Percentiles rank a stretch among this genome's conserved stretches.
Conservation (phyloP, 2,797 vertebrate species). For the Nyctibius grandis region DNA sequence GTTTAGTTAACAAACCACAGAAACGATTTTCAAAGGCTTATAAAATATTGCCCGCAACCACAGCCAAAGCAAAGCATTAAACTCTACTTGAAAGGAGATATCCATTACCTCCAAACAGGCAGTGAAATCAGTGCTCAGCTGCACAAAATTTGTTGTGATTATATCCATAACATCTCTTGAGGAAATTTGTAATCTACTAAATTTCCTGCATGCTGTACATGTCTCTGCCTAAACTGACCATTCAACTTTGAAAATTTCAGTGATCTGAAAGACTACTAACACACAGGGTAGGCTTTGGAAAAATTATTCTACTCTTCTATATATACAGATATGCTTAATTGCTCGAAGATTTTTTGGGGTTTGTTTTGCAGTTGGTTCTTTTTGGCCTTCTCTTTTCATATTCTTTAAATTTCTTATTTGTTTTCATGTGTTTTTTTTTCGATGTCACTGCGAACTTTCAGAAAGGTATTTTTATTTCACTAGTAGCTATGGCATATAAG, state of each 20-base stretch:
- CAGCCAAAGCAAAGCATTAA: background rate
- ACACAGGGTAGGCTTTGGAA: background rate
- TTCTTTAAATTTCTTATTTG: background rate
- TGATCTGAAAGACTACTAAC: background rate
- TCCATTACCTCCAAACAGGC: background rate
- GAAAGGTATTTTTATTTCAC: background rate
- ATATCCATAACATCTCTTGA: background rate
- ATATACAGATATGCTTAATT: background rate
- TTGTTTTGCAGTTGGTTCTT: accelerated
- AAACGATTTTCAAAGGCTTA: background rate
- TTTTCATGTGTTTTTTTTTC: background rate
- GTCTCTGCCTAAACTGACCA: background rate
- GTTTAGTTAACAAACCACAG: background rate
- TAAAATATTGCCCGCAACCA: background rate
- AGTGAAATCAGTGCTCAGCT: background rate
- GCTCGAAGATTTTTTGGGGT: background rate
- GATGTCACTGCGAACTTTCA: background rate
- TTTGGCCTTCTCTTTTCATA: background rate
- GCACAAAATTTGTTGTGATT: background rate
- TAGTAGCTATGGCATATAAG: background rate
- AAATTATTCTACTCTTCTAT: background rate
- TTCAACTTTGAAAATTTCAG: background rate
- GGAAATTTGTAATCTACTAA: background rate
- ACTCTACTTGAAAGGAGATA: background rate
- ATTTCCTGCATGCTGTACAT: background rate